Conservation (phyloP, 2,113 vertebrate genomes). For the Leptosomus discolor region DNA sequence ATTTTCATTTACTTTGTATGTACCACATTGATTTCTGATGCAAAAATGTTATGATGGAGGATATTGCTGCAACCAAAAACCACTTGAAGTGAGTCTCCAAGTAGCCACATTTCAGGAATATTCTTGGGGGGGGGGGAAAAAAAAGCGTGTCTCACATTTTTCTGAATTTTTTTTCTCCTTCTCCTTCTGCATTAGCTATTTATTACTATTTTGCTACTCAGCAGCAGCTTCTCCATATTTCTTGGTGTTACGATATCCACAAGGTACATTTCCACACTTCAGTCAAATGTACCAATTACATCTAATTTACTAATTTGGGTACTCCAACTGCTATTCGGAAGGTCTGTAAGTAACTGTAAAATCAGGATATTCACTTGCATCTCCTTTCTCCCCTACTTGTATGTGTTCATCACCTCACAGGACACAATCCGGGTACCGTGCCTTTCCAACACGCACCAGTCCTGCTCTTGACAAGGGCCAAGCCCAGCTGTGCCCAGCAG, state of each 20-base stretch:
- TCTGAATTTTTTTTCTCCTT: too few species aligned
- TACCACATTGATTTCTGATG: fast-evolving
- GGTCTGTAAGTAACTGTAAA: too few species aligned
- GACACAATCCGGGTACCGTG: fast-evolving
- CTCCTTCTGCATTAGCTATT: not conserved
- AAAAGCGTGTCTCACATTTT: fast-evolving
- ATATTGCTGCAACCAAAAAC: not conserved
- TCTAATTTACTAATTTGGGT: not conserved
- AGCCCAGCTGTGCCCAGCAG: not conserved
- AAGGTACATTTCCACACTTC: not conserved
- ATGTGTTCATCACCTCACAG: fast-evolving
- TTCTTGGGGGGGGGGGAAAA: not conserved
- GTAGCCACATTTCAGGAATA: fast-evolving
- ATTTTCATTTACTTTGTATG: not conserved
- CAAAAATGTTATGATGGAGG: not conserved
- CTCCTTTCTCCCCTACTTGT: not conserved
- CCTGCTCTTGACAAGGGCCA: not conserved
- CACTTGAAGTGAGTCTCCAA: not conserved
- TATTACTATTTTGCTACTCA: not conserved
- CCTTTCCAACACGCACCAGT: fast-evolving
- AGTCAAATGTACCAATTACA: not conserved
- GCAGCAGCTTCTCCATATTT: not conserved
- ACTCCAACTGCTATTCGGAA: not conserved
- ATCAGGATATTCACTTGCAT: not conserved
- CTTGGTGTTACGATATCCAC: not conserved